Percentiles rank a stretch among this genome's conserved stretches.
phyloP scores from a whole-genome alignment of 2,888 invertebrate species.

The Ophioninae sp. region DNA sequence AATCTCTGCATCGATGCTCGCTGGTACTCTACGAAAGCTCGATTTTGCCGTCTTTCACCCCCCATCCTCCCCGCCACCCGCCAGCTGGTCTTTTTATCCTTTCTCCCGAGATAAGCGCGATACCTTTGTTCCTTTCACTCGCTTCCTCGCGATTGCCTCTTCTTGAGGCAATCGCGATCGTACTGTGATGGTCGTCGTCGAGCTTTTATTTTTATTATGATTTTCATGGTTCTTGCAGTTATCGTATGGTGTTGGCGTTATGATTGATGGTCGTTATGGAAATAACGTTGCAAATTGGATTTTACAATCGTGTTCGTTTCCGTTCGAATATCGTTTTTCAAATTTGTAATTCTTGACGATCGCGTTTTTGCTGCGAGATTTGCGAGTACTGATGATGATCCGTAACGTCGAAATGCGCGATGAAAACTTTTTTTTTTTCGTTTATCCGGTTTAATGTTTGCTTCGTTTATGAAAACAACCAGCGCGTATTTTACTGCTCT shows the following conservation, averaged over 20 bases:
- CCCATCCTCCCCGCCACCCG: background rate
- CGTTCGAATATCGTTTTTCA: no score
- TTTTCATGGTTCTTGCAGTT: no score
- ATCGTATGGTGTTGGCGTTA: no score
- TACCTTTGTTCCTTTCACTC: background rate
- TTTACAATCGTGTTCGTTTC: no score
- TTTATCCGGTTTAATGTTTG: background rate
- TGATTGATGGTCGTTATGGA: background rate
- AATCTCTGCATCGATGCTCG: constrained; percentile 13
- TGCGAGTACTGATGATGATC: background rate
- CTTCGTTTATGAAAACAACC: background rate
- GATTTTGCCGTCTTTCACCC: background rate
- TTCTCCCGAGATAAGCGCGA: background rate
- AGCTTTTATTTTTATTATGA: no score
- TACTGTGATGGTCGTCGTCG: background rate
- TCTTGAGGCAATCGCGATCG: background rate
- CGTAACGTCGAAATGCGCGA: background rate
- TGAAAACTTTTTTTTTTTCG: background rate
- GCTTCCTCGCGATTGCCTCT: background rate
- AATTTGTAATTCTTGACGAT: background rate
- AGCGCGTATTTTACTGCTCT: background rate
- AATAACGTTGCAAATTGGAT: background rate
- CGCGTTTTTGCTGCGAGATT: background rate
- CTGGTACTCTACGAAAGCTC: constrained; percentile 4
- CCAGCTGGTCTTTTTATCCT: background rate